Percentiles rank a stretch among this genome's conserved stretches.
These are phyloP conservation scores for Bombyx mori DNA, from an alignment of 1,140 invertebrate species.

Conservation along the genomic window ASM3026992v2 NC_085129.1:20617001-20617500, in stretches of 20 bases:
- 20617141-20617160: conserved; percentile 46
- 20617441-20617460: too few relatives aligned
- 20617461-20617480: too few relatives aligned
- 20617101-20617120: conserved; percentile 45
- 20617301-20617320: not conserved
- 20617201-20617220: conserved; percentile 34
- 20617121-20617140: conserved; percentile 32
- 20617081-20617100: conserved; percentile 47
- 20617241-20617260: conserved; percentile 52
- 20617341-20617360: too few relatives aligned
- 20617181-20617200: conserved; percentile 66
- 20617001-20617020: too few relatives aligned
- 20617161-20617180: conserved; percentile 60
- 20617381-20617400: too few relatives aligned
- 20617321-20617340: not conserved
- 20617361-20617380: too few relatives aligned
- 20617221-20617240: conserved; percentile 65
- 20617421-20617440: too few relatives aligned
- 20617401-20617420: too few relatives aligned
- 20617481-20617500: too few relatives aligned
- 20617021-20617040: too few relatives aligned
- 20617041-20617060: conserved; percentile 44
- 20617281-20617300: not conserved
- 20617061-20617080: conserved; percentile 31
- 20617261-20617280: conserved; percentile 30